Base-by-base conservation (phyloP, 2,888 invertebrate species). In the Drosophila mimetica region DNA sequence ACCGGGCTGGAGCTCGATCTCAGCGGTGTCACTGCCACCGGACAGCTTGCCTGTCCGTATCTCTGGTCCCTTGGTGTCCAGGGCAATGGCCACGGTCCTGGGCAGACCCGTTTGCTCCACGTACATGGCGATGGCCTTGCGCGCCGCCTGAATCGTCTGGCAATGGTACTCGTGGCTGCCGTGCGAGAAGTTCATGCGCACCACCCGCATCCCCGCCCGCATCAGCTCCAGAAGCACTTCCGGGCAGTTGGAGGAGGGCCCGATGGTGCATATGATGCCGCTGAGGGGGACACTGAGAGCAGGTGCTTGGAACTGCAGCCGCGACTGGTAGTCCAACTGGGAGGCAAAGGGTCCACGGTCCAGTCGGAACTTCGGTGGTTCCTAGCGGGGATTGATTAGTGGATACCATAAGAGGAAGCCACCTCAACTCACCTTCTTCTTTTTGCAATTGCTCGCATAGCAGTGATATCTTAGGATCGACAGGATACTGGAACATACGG, bases 1-100 rank as follows among this genome's bases (percentile, higher is more conserved):
- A n/a, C 97, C 97, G 78, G 95, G 95, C 85, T 95, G 94, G 67
- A 99, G 93, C 88, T 97, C 96, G 0, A 99, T 94, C 92, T 98
- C 98, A 1, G 96, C 97, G 14, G 84, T 83, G 93, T 95, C 93
- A 32, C 20, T n/a, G 93, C 97, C 98, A 64, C 97, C 98, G 91
- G 96, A 96, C 71, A 99, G 93, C 28, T 98, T 94, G 6, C 99
- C 99, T 57, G 99, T 99, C 87, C 99, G 95, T 90, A 99, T 99
- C 92, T 99, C 99, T 0, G 99, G 99, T 1, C 99, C 99, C 91
- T 98, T 99, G 2, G 99, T 99, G 89, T 99, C 99, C 69, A 99
- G 93, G 22, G 99, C 99, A 89, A 99, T 97, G 30, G 98, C 99
- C 42, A 99, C 93, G 0, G 98, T 96, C 90, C 94, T 94, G 5